Base-by-base conservation (phyloP, 2,888 invertebrate genomes). In the Criorhina ranunculi region DNA sequence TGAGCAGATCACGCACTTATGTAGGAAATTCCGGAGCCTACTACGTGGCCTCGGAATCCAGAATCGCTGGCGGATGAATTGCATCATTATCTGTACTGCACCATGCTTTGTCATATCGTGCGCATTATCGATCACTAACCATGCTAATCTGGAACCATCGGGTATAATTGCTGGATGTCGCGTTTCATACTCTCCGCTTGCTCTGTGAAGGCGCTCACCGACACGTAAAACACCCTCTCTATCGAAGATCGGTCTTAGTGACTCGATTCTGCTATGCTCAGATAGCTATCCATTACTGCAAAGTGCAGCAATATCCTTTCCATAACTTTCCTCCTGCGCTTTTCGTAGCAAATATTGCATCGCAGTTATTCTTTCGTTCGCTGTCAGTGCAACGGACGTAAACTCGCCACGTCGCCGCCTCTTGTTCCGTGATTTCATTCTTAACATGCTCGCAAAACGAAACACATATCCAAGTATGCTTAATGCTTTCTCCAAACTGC, bases 21-120 rank as follows among this genome's bases (percentile, higher is more conserved):
- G 57, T 2, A 64, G 5, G 15, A 19, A 57, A n/a, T 12, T 29
- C 35, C 64, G 17, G 0, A 62, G 15, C 24, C 9, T 44, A 19
- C 24, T 73, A 0, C 53, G 40, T 0, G 53, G 17, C 19, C 6
- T 53, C 3, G 35, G 44, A 44, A 70, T 70, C 70, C 70, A 57
- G 7, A 11, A 59, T 12, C 6, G 46, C 37, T 70, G 70, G 5
- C 57, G 59, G 0, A 46, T 44, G 4, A 17, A 35, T 29, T 59
- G 55, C 55, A 44, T 55, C 55, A 69, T 42, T 5, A 55, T 33
- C n/a, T 82, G 78, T 0, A 15, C 49, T 9, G 55, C 59, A 7
- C 83, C 82, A 66, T 86, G 75, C 1, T 57, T 49, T 5, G 79
- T 83, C 7, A 6, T 7, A 0, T 11, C 1, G 6, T 83, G 83